These are phyloP conservation scores for Sebastes variabilis DNA, from an alignment of 2,797 vertebrate genomes.

Conservation along the genomic window DNA sequence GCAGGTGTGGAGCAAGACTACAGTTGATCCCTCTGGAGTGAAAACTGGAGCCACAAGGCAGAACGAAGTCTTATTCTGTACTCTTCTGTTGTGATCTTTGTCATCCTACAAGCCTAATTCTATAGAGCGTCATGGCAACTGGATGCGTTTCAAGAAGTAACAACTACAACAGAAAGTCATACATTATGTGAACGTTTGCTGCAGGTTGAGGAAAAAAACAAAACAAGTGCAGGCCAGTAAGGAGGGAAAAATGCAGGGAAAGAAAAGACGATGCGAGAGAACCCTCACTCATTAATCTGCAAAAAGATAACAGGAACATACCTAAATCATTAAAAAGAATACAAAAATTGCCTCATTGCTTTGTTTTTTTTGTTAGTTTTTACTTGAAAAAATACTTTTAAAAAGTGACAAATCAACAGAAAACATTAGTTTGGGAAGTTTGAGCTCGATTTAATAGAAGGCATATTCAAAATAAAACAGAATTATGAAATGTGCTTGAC, in stretches of 20 bases:
- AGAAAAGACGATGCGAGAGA: conserved; percentile 11
- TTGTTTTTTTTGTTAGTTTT: conserved; percentile 75
- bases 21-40: conserved; percentile 5
- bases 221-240: not conserved
- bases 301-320: conserved; percentile 28
- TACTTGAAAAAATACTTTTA: conserved; percentile 87
- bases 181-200: not conserved
- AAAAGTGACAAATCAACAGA: conserved; percentile 84
- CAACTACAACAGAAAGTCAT: not conserved
- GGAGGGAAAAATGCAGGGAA: not conserved
- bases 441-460: not conserved
- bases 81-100: not conserved
- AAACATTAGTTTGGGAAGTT: conserved; percentile 59
- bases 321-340: conserved; percentile 65
- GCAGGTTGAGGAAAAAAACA: not conserved
- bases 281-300: conserved; percentile 7
- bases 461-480: not conserved
- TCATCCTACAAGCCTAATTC: not conserved
- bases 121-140: not conserved
- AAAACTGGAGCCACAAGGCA: conserved; percentile 8
- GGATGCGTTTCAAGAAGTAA: not conserved
- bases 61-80: not conserved
- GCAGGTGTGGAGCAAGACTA: conserved; percentile 3
- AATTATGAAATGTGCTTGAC: not conserved
- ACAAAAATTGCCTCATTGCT: conserved; percentile 70